Evolutionary conservation across 64 coral and sea anemone genomes (phyloP), one percentile per base, ranked within the genome.

Genomic region (Montipora foliosa): DNA sequence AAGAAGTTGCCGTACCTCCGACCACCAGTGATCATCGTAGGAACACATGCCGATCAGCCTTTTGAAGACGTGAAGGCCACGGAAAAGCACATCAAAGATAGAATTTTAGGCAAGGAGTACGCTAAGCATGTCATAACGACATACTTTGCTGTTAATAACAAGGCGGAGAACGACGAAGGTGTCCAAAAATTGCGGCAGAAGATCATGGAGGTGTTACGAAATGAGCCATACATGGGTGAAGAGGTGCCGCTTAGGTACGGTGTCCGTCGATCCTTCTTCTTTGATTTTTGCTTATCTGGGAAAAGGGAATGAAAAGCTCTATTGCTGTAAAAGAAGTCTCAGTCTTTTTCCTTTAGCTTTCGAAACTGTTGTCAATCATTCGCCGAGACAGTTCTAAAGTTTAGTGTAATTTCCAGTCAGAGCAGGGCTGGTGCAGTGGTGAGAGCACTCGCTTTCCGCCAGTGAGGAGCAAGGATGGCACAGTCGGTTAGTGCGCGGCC

Each of bases 201-300:
- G 22, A 87, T 95, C 37, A 81, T 66, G 29, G 82, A 95, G 17
- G 57, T 95, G 69, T 82, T 95, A 3, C 55, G 76, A 44, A 15
- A 47, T 37, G 94, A 95, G 44, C 94, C 94, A 5, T 95, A 95
- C 69, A 95, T 95, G 89, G 94, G 94, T 17, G 89, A 95, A 64
- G 75, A 95, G 37, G 90, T 92, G 15, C 90, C 90, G 37, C 21
- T 92, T 3, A 62, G 80, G 80, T 82, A 64, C 0, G 80, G 5
- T 45, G 55, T 4, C 22, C 15, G 13, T 64, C 13, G 37, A 37
- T 37, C 37, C 13, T 15, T 14, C 13, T 16, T 16, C 61, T 14
- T 64, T 64, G 0, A 64, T 14, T 6, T 64, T 64, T 7, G 9
- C 52, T 55, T 55, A 55, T 55, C 52, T 37, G 37, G 37, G 37